Base-by-base conservation (phyloP, 2,113 vertebrate genomes). In the Nycticryphes semicollaris region DNA sequence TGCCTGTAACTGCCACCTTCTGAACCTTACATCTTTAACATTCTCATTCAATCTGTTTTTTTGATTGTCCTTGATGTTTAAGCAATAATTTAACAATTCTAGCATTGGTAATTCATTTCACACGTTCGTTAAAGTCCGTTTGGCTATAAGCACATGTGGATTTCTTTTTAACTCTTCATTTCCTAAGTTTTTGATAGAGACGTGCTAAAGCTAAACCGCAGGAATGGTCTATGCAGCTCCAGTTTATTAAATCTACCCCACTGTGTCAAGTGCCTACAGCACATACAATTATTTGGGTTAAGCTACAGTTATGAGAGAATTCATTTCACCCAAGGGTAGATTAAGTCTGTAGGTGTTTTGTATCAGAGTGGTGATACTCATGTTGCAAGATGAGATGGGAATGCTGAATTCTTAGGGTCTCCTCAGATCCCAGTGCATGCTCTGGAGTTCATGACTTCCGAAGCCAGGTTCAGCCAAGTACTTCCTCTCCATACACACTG, bases 101-200 rank as follows among this genome's bases (percentile, higher is more conserved):
- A 47, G 47, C 78, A 62, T 89, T 68, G 83, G 77, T 95, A 96
- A 94, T 87, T 97, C 79, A 90, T 97, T 98, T 98, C 92, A 76
- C 69, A 96, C 95, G 0, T 97, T 96, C 96, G 92, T 97, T 97
- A 97, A 70, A 87, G 79, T 43, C 72, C 10, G 4, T 94, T 94
- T n/a, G 33, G 94, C 85, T 95, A 81, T 97, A 97, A 96, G 96
- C 94, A 92, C 94, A 70, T 84, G 83, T 93, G 96, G 93, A 96
- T 97, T 97, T 97, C 94, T 96, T 96, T 96, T 97, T 97, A 98
- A 95, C 79, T 77, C 96, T 98, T 98, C 48, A 93, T 95, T 98
- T 97, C 95, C 22, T 90, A 96, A 81, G 54, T 93, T 94, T 96
- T 96, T 31, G 75, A 91, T 96, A 87, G 92, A 92, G 93, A 94